A percentile compares a stretch with the other conserved stretches of the same genome.
Evolutionary conservation across 2,113 vertebrate species (phyloP).

Genomic region (Desmodus rotundus): DNA sequence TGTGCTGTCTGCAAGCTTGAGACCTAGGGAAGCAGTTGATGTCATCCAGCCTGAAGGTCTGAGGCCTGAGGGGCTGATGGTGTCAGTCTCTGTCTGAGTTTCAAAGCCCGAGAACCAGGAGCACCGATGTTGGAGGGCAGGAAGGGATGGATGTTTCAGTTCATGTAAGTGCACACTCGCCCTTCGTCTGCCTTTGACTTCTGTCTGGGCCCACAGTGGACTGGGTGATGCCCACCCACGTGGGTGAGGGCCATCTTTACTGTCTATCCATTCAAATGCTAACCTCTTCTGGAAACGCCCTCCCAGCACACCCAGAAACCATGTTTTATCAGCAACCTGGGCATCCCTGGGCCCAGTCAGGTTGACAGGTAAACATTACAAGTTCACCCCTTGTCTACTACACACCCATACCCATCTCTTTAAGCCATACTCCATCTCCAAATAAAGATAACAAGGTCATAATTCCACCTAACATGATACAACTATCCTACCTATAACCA

Average conservation of each 20-base stretch:
- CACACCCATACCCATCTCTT: background rate
- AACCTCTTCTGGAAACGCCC: background rate
- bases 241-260: background rate
- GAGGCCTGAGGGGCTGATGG: background rate
- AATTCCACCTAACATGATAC: background rate
- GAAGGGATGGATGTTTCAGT: background rate
- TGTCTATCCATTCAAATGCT: background rate
- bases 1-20: background rate
- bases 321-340: background rate
- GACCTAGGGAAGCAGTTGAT: background rate
- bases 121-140: background rate
- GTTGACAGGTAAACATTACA: background rate
- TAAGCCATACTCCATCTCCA: background rate
- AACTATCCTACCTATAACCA: background rate
- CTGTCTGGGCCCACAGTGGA: background rate
- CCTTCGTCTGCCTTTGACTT: background rate
- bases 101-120: background rate
- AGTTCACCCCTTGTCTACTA: background rate
- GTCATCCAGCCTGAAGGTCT: background rate
- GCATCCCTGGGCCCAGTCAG: background rate
- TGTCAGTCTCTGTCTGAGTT: background rate
- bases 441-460: background rate
- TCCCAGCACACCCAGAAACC: background rate
- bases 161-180: background rate
- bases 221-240: background rate